Conservation (phyloP, 2,113 vertebrate species). For the Oncorhynchus keta region DNA sequence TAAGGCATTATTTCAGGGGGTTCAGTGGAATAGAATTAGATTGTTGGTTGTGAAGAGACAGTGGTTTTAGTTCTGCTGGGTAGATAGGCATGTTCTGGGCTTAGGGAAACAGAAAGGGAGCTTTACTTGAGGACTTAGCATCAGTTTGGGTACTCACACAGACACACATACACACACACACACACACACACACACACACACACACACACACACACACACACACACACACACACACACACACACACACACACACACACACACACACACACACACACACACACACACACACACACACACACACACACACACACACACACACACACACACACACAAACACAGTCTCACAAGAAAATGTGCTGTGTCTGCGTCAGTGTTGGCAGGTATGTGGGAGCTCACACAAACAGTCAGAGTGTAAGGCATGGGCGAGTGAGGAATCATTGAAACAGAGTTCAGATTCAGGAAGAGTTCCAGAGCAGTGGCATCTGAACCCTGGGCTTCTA, state of each 20-base stretch:
- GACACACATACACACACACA: constrained; percentile 28
- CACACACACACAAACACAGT: no score
- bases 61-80: neutral
- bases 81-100: constrained; percentile 3
- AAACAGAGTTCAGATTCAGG: no score
- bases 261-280: no score
- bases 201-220: no score
- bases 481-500: constrained; percentile 68
- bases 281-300: no score
- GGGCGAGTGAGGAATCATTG: no score
- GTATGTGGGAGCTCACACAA: neutral
- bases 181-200: constrained; percentile 7
- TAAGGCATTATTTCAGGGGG: neutral
- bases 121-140: constrained; percentile 53
- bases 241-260: no score
- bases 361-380: no score
- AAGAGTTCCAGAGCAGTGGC: constrained; percentile 46
- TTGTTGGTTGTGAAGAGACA: neutral
- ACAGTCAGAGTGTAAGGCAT: constrained; percentile 48
- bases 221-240: no score
- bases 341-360: constrained; percentile 8
- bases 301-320: no score
- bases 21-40: neutral
- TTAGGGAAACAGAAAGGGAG: constrained; percentile 12
- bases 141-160: constrained; percentile 43